Conservation (phyloP, 2,113 vertebrate genomes). For the Vulpes lagopus region DNA sequence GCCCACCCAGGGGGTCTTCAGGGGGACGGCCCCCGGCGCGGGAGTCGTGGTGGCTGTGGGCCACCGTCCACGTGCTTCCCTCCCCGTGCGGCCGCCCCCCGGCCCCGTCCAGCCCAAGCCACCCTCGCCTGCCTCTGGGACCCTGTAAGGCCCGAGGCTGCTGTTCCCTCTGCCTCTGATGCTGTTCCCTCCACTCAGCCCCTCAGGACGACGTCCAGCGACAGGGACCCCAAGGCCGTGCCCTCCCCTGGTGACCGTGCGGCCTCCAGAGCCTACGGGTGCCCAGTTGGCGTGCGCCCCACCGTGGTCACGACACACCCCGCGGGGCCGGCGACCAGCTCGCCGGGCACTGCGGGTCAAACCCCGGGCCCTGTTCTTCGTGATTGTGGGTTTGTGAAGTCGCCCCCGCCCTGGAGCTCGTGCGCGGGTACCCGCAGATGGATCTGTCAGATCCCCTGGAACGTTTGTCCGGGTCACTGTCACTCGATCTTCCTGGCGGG, state of each 20-base stretch:
- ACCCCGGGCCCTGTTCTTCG: too few relatives aligned
- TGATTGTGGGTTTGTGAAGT: too few relatives aligned
- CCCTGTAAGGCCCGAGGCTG: background rate
- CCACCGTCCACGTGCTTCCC: background rate
- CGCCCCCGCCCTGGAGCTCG: too few relatives aligned
- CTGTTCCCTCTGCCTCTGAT: background rate
- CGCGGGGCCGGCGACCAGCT: too few relatives aligned
- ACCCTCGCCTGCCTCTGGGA: background rate
- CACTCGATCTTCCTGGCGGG: background rate
- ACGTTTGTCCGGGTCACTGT: background rate
- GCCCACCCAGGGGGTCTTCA: background rate
- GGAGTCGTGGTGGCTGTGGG: too few relatives aligned
- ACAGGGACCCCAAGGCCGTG: background rate
- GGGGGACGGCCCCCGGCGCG: background rate
- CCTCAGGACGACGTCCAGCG: background rate
- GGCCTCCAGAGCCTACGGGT: background rate
- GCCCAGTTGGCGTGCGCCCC: too few relatives aligned
- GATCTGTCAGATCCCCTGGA: too few relatives aligned
- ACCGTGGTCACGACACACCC: too few relatives aligned
- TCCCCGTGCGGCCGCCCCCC: background rate
- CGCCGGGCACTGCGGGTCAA: too few relatives aligned
- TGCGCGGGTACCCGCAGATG: too few relatives aligned
- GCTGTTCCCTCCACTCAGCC: background rate
- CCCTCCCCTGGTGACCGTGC: fast-evolving
- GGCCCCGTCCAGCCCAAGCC: background rate